Evolutionary conservation across 2,113 vertebrate species (phyloP).

Genomic region (Dasyurus viverrinus): DNA sequence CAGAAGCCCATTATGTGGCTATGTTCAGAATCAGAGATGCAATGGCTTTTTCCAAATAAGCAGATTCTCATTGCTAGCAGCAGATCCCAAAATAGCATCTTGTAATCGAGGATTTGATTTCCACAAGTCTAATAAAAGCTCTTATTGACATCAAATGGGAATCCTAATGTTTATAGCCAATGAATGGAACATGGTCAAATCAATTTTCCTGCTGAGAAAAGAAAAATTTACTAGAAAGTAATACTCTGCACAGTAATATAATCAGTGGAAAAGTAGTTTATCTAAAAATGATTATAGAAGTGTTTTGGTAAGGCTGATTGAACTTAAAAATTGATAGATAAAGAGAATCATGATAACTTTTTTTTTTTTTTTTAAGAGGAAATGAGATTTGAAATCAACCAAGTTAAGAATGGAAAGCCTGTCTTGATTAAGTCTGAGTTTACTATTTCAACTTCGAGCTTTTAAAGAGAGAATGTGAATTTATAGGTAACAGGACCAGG

Average conservation of each 20-base stretch:
- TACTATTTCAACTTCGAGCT: background rate
- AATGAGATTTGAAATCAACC: constrained; percentile 24
- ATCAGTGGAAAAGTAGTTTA: constrained; percentile 13
- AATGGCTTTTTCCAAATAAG: background rate
- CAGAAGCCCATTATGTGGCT: background rate
- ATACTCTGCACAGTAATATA: background rate
- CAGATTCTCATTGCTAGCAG: background rate
- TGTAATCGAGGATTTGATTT: background rate
- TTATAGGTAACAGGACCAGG: background rate
- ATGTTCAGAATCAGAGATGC: background rate
- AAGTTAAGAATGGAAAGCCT: background rate
- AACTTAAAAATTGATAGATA: background rate
- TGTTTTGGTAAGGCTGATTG: background rate
- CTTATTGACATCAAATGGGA: background rate
- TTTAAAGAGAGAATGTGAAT: background rate
- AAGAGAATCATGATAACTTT: background rate
- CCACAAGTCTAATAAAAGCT: background rate
- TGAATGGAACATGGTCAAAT: background rate
- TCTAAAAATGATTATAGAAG: background rate
- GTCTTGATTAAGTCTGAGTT: constrained; percentile 15
- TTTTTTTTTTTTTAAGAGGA: background rate
- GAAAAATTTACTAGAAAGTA: constrained; percentile 39
- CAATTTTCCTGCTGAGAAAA: constrained; percentile 24
- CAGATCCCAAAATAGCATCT: background rate
- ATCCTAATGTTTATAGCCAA: background rate